Evolutionary conservation across 2,113 vertebrate species (phyloP).

Genomic region (Antennarius striatus): DNA sequence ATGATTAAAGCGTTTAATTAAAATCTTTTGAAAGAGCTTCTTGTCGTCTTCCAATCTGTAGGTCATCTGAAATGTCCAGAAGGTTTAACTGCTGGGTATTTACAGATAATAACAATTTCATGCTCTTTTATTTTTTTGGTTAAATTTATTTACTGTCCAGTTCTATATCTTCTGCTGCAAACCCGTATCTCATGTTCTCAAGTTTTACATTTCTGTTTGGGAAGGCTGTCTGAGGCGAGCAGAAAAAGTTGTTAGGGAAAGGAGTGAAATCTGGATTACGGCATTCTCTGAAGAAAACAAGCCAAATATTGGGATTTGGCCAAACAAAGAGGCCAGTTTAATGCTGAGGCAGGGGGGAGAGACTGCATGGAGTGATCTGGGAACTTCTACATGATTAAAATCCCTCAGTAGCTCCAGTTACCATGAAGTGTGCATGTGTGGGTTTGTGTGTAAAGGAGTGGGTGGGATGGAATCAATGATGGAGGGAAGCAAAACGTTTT

Average conservation of each 20-base stretch:
- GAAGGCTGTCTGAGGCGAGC: background rate
- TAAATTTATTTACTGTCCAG: too few species aligned
- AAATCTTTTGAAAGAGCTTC: slow-evolving; percentile 19
- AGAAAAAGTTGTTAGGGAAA: background rate
- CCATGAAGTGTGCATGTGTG: background rate
- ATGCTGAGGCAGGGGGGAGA: background rate
- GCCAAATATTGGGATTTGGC: slow-evolving; percentile 15
- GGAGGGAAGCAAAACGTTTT: background rate
- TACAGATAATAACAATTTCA: too few species aligned
- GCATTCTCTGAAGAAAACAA: too few species aligned
- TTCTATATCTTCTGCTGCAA: too few species aligned
- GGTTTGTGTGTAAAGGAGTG: background rate
- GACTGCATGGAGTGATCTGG: background rate
- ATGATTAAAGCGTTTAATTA: slow-evolving; percentile 2
- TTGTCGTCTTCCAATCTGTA: background rate
- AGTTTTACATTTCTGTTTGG: background rate
- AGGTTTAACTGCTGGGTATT: background rate
- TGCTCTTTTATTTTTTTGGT: too few species aligned
- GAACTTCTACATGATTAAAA: background rate
- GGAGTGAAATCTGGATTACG: background rate
- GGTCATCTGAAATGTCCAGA: background rate
- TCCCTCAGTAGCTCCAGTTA: slow-evolving; percentile 12
- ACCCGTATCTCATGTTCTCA: background rate
- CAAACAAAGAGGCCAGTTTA: slow-evolving; percentile 26
- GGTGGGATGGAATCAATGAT: background rate